Evolutionary conservation across 1,140 invertebrate genomes (phyloP).

Genomic region (Calephelis nemesis): DNA sequence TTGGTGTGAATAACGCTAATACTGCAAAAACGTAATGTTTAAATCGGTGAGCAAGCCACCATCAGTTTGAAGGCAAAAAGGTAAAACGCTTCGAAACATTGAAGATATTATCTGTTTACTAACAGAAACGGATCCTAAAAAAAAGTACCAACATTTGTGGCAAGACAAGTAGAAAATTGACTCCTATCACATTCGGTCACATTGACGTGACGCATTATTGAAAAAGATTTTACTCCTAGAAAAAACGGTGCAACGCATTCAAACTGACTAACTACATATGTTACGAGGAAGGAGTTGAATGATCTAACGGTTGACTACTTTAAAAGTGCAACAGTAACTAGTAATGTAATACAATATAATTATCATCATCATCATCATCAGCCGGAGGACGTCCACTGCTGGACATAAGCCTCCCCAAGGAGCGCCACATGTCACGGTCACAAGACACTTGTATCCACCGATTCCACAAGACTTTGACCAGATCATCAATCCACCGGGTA

Average conservation of each 20-base stretch:
- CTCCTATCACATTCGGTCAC: conserved; percentile 24
- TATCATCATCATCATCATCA: too few relatives aligned
- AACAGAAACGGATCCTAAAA: conserved; percentile 21
- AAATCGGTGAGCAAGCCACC: conserved; percentile 4
- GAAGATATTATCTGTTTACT: conserved; percentile 21
- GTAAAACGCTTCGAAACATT: conserved; percentile 5
- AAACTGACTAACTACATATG: too few relatives aligned
- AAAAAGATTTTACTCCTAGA: not conserved
- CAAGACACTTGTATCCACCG: too few relatives aligned
- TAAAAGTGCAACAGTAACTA: too few relatives aligned
- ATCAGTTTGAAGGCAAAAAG: conserved; percentile 6
- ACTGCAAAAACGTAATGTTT: not conserved
- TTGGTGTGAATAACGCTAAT: not conserved
- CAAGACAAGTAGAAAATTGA: conserved; percentile 17
- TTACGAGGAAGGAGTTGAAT: not conserved
- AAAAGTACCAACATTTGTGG: conserved; percentile 24
- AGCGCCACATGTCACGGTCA: too few relatives aligned
- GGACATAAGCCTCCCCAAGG: too few relatives aligned
- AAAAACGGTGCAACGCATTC: too few relatives aligned
- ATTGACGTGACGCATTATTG: conserved; percentile 12
- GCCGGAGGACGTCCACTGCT: too few relatives aligned
- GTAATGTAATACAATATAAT: too few relatives aligned
- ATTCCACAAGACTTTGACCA: too few relatives aligned
- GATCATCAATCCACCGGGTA: too few relatives aligned
- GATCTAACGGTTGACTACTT: not conserved